Evolutionary conservation across 2,113 vertebrate genomes (phyloP), one percentile per base, ranked within the genome.

Genomic region (Channa argus): DNA sequence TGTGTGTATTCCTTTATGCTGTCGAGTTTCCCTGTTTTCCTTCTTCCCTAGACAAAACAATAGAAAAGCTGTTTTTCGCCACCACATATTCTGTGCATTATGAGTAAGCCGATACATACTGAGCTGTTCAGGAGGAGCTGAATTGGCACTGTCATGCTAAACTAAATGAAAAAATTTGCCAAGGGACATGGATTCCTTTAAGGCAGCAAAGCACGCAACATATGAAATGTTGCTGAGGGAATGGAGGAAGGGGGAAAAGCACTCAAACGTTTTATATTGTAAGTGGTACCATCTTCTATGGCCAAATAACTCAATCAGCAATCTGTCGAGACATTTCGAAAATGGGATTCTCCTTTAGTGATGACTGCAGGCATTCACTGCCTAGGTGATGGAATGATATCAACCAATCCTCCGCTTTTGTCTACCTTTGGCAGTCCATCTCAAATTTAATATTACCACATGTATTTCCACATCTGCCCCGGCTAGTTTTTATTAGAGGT

Each of bases 121-220:
- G 66, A 63, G 68, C 71, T 67, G 58, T 56, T 74, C 59, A 52
- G 59, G 53, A 67, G 63, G 72, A 47, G 77, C 78, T 77, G 79
- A 79, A 58, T 62, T 49, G 75, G 70, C 5, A 33, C 72, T 56
- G 84, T 86, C 86, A 81, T 84, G 74, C 51, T 45, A 83, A 83
- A 71, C 78, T 77, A 86, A 91, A 88, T 76, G 63, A 87, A 90
- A 24, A 86, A 60, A 79, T 90, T 88, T 72, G 80, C 78, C 64
- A 52, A 59, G 78, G 78, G 80, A 85, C 80, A 74, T 54, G 58
- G 46, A 63, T 43, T 67, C 41, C 61, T 66, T 62, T 54, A 68
- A 67, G 56, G 45, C 64, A 68, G 59, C 46, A 63, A 74, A 71
- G 62, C 64, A 76, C 70, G 71, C 64, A 59, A 59, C 33, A 37